Percentiles rank a stretch among this genome's conserved stretches.
Evolutionary conservation across 2,888 invertebrate genomes (phyloP).

Genomic region (Eilema caniola): DNA sequence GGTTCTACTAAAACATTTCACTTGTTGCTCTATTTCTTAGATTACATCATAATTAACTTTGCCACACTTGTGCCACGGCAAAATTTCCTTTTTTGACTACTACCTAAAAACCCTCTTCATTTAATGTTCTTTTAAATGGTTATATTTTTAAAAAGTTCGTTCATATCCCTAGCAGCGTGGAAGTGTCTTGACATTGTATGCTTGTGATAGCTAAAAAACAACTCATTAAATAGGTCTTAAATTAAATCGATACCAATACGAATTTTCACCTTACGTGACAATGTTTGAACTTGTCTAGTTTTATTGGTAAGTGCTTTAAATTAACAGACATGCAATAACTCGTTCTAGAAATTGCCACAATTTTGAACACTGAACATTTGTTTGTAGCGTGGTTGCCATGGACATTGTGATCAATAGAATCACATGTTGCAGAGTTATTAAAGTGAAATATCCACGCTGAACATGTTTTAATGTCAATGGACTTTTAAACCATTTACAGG

Average conservation of each 20-base stretch:
- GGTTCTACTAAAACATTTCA: not conserved
- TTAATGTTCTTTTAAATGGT: not conserved
- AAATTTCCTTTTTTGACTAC: no score
- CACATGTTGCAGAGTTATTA: not conserved
- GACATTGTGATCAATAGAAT: not conserved
- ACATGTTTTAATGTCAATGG: not conserved
- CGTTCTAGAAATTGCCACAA: not conserved
- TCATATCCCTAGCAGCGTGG: no score
- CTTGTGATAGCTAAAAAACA: not conserved
- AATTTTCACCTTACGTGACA: not conserved
- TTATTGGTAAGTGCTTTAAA: no score
- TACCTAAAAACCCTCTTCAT: not conserved
- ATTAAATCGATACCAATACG: no score
- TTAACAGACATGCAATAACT: no score
- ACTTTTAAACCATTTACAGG: not conserved
- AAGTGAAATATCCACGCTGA: not conserved
- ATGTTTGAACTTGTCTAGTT: not conserved
- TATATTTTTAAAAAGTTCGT: no score
- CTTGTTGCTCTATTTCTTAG: not conserved
- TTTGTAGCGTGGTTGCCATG: conserved; percentile 4
- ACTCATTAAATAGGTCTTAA: not conserved
- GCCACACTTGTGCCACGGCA: no score
- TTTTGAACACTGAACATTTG: not conserved
- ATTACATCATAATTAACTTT: no score
- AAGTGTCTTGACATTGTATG: not conserved